Base-by-base conservation (phyloP, 2,888 invertebrate genomes). In the Megastigmus dorsalis region DNA sequence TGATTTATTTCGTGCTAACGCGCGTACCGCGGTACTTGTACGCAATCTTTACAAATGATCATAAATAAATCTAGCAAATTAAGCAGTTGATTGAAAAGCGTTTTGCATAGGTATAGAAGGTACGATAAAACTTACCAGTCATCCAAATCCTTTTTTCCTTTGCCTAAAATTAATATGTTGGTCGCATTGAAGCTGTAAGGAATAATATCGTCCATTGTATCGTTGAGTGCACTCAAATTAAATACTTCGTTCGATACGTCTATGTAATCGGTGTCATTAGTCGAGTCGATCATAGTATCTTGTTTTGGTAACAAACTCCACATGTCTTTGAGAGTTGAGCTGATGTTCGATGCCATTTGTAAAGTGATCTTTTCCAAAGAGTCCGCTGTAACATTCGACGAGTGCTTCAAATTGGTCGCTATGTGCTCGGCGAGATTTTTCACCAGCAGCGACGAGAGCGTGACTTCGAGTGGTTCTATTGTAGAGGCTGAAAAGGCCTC, bases 121-220 rank as follows among this genome's bases (percentile, higher is more conserved):
- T n/a, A n/a, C n/a, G n/a, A n/a, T n/a, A n/a, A n/a, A n/a, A n/a
- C 18, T 70, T 55, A 77, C 77, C 93, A 93, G 69, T 91, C 91
- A 81, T 92, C 92, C 86, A 92, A 89, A 65, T 91, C 90, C 9
- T 89, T 89, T 79, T 91, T 55, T 13, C 23, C 33, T 1, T 54
- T 54, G 0, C 33, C 6, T 15, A 63, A 36, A 18, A 45, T 15
- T 4, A 52, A 1, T 2, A 66, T 3, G 6, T 41, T 43, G 1
- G 26, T 52, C 0, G 20, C 1, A 33, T 75, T 62, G 2, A 54
- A 33, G 6, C 48, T 33, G 20, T 28, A 57, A 5, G 43, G 10
- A 28, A n/a, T 54, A 3, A 5, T 10, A 28, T 18, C 15, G n/a
- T 3, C 15, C 15, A 10, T 50, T 9, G 23, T n/a, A 13, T 62